These are phyloP conservation scores for Adelphocoris suturalis DNA, from an alignment of 2,888 invertebrate species.

Conservation along the genomic window DNA sequence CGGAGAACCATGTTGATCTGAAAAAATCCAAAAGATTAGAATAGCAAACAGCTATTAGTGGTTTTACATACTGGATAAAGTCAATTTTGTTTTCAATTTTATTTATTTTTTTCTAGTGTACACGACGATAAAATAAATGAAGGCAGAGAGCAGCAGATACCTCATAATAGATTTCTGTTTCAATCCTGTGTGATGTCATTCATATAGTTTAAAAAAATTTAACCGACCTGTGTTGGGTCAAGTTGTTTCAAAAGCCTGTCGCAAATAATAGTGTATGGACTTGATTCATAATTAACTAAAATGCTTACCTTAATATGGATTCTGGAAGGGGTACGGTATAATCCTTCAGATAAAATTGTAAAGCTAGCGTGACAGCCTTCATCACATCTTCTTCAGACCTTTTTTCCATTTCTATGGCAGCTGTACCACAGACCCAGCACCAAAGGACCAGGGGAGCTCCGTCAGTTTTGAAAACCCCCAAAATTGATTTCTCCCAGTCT, in stretches of 20 bases:
- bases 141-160: too few relatives aligned
- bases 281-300: too few relatives aligned
- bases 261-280: too few relatives aligned
- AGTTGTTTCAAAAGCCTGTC: too few relatives aligned
- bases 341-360: slow-evolving; percentile 81
- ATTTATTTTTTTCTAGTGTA: too few relatives aligned
- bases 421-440: slow-evolving; percentile 85
- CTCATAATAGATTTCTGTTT: too few relatives aligned
- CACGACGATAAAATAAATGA: too few relatives aligned
- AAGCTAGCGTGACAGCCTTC: slow-evolving; percentile 80
- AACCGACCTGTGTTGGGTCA: too few relatives aligned
- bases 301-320: slow-evolving; percentile 80
- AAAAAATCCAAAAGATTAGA: slow-evolving; percentile 62
- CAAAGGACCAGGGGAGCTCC: slow-evolving; percentile 83
- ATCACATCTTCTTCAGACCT: slow-evolving; percentile 81
- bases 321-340: slow-evolving; percentile 81
- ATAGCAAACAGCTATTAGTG: not conserved
- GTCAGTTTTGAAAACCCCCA: slow-evolving; percentile 84
- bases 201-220: too few relatives aligned
- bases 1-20: slow-evolving; percentile 86
- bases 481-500: slow-evolving; percentile 84
- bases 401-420: slow-evolving; percentile 83
- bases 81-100: too few relatives aligned
- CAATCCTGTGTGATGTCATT: too few relatives aligned
- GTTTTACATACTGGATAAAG: too few relatives aligned